Conservation (phyloP, 2,888 invertebrate species). For the Ligdia adustata region DNA sequence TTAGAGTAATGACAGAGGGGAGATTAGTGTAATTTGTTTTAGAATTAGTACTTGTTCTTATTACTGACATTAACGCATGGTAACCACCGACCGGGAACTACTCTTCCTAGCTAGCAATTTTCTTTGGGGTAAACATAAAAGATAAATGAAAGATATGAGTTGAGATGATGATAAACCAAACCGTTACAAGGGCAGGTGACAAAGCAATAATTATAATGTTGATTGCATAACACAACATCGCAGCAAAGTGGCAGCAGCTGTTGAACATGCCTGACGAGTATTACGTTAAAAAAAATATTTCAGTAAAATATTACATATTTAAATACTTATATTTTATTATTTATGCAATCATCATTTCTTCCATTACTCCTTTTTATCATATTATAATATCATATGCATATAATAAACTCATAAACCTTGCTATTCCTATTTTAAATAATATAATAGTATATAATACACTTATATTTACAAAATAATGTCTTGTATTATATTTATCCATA, state of each 20-base stretch:
- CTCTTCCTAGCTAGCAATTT: slow-evolving; percentile 32
- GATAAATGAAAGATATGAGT: slow-evolving; percentile 31
- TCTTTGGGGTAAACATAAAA: slow-evolving; percentile 5
- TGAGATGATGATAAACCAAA: slow-evolving; percentile 40
- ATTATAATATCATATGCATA: too few relatives aligned
- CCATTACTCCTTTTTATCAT: slow-evolving; percentile 17
- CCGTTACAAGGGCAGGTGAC: slow-evolving; percentile 59
- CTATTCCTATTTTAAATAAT: slow-evolving; percentile 22
- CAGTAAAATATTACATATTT: too few relatives aligned
- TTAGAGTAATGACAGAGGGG: slow-evolving; percentile 22
- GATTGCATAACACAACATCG: slow-evolving; percentile 51
- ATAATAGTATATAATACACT: slow-evolving; percentile 36
- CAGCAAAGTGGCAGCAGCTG: slow-evolving; percentile 36
- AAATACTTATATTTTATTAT: slow-evolving; percentile 41
- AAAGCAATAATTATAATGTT: slow-evolving; percentile 42
- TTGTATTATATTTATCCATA: too few relatives aligned
- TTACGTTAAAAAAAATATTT: slow-evolving; percentile 9
- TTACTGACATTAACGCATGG: slow-evolving; percentile 19
- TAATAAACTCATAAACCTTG: background rate
- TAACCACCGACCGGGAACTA: slow-evolving; percentile 36
- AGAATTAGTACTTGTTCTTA: slow-evolving; percentile 27
- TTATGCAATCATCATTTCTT: slow-evolving; percentile 61
- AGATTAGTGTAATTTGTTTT: slow-evolving; percentile 24
- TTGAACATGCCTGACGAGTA: slow-evolving; percentile 15
- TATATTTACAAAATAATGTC: too few relatives aligned